Conservation (phyloP, 2,888 invertebrate species). For the Plagodis pulveraria region DNA sequence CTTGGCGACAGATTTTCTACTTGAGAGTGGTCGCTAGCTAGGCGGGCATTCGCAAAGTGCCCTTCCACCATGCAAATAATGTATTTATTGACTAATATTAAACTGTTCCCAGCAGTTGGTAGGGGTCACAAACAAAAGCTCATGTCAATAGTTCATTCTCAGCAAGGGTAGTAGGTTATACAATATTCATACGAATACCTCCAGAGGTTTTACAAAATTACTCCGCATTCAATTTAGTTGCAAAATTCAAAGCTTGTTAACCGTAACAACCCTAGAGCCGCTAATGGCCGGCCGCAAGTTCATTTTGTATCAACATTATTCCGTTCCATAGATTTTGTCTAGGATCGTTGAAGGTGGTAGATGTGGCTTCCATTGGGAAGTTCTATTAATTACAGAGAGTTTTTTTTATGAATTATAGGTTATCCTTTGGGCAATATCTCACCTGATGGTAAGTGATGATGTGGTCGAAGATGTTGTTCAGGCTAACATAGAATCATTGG, state of each 20-base stretch:
- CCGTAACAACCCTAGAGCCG: constrained; percentile 30
- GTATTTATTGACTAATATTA: no score
- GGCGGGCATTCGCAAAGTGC: no score
- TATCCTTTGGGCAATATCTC: no score
- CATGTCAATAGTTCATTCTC: not conserved
- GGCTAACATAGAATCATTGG: no score
- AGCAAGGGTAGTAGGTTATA: constrained; percentile 5
- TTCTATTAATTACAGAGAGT: not conserved
- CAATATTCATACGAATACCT: constrained; percentile 25
- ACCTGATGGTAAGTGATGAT: no score
- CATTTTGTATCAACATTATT: constrained; percentile 39
- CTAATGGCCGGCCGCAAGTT: constrained; percentile 39
- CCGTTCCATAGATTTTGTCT: constrained; percentile 35
- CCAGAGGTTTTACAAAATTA: constrained; percentile 21
- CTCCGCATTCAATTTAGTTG: constrained; percentile 30
- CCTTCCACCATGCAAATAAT: no score
- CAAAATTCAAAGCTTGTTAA: constrained; percentile 39
- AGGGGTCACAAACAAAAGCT: not conserved
- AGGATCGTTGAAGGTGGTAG: constrained; percentile 12
- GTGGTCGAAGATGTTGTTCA: no score
- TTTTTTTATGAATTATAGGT: no score
- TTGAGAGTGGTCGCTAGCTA: no score
- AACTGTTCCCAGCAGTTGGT: no score
- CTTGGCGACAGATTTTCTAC: no score
- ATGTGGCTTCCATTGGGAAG: constrained; percentile 7